phyloP scores from a whole-genome alignment of 2,797 vertebrate species.

The Sebastes minor region DNA sequence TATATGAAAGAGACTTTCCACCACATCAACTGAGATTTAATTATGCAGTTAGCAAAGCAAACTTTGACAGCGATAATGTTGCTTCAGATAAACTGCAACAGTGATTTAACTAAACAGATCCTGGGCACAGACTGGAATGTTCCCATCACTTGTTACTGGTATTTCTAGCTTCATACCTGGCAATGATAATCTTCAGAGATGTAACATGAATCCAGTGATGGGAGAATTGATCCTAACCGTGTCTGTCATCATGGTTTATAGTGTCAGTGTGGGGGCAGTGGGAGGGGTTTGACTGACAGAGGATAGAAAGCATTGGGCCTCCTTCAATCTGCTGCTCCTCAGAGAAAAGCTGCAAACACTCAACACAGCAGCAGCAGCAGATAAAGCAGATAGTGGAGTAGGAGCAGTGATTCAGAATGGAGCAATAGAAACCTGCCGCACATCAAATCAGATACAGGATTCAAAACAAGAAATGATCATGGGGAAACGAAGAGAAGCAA shows the following conservation, averaged over 20 bases:
- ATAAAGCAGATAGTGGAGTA: not conserved
- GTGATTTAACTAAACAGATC: not conserved
- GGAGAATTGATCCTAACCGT: not conserved
- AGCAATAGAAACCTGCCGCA: not conserved
- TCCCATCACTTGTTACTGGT: not conserved
- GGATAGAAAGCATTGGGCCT: not conserved
- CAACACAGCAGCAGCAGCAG: not conserved
- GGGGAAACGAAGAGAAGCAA: fast-evolving
- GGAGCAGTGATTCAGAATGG: not conserved
- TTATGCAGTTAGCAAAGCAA: not conserved
- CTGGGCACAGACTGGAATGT: not conserved
- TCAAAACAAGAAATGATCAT: not conserved
- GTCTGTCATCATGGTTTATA: conserved; percentile 4
- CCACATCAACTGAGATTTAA: not conserved
- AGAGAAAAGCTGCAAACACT: conserved; percentile 6
- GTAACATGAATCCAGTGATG: conserved; percentile 1
- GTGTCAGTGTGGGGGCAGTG: conserved; percentile 16
- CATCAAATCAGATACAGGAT: not conserved
- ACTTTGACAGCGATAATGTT: not conserved
- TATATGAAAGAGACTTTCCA: not conserved
- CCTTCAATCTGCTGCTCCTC: not conserved
- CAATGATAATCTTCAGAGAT: conserved; percentile 10
- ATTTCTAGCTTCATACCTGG: not conserved
- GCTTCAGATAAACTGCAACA: not conserved
- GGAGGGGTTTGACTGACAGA: not conserved